These are phyloP conservation scores for Cataglyphis albicans DNA, from an alignment of 2,888 invertebrate genomes.

Conservation along the genomic window DNA sequence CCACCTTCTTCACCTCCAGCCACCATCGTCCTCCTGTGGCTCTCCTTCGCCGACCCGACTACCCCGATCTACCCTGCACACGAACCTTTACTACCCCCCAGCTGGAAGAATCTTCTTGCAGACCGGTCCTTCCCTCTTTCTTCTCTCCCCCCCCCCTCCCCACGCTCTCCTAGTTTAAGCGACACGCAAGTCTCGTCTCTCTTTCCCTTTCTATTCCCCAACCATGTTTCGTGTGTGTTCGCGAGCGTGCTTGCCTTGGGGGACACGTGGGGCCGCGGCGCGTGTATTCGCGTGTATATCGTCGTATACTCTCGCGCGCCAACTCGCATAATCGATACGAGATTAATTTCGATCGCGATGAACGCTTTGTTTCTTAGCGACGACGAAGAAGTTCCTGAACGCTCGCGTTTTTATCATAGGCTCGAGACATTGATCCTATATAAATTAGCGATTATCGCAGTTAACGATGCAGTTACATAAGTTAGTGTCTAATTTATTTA, in stretches of 20 bases:
- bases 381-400: constrained; percentile 28
- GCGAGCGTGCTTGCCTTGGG: constrained; percentile 32
- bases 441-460: neutral
- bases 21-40: constrained; percentile 73
- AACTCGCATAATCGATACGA: constrained; percentile 60
- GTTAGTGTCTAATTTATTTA: neutral
- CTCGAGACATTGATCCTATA: neutral
- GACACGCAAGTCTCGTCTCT: constrained; percentile 59
- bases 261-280: constrained; percentile 42
- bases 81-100: constrained; percentile 74
- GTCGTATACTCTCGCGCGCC: constrained; percentile 22
- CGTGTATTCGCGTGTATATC: constrained; percentile 36
- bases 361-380: constrained; percentile 28
- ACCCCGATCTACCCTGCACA: constrained; percentile 69
- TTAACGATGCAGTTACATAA: neutral
- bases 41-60: constrained; percentile 75
- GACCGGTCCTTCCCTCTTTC: constrained; percentile 70
- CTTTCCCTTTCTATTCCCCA: constrained; percentile 30
- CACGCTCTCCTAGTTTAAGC: constrained; percentile 44
- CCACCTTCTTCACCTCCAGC: constrained; percentile 68
- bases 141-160: neutral
- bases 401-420: neutral
- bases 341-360: constrained; percentile 59
- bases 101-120: constrained; percentile 77
- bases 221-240: neutral